phyloP scores from a whole-genome alignment of 1,140 invertebrate genomes.

The Aphelenchoides fujianensis region DNA sequence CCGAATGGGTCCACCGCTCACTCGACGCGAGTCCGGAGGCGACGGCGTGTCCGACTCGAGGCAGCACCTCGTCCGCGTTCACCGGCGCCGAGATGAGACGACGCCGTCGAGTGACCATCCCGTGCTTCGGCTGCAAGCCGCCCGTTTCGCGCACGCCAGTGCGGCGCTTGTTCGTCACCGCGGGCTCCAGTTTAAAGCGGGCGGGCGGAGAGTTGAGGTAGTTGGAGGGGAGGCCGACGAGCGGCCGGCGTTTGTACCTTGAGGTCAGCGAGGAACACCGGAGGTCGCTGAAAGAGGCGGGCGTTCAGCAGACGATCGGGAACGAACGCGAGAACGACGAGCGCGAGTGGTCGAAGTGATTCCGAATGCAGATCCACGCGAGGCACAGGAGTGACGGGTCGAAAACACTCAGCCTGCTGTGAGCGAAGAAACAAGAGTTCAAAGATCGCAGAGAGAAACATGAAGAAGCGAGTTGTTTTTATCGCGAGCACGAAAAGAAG shows the following conservation, averaged over 20 bases:
- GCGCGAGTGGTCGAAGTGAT: not conserved
- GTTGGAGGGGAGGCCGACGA: not conserved
- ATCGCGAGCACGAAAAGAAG: no score
- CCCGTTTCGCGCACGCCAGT: not conserved
- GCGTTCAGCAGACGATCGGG: no score
- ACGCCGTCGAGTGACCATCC: constrained; percentile 21
- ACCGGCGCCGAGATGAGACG: constrained; percentile 26
- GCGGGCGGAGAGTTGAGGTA: not conserved
- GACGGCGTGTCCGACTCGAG: constrained; percentile 8
- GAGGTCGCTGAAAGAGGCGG: not conserved
- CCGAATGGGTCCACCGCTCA: not conserved
- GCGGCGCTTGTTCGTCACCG: not conserved
- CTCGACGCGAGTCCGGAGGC: not conserved
- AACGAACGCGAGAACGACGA: not conserved
- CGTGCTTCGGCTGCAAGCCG: not conserved
- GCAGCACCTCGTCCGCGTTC: not conserved
- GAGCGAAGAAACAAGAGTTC: no score
- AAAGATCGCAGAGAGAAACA: no score
- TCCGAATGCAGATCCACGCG: no score
- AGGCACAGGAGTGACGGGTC: no score
- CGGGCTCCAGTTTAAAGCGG: not conserved
- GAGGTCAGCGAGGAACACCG: not conserved
- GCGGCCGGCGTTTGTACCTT: not conserved
- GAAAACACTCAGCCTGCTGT: no score
- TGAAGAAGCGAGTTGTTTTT: no score